Conservation (phyloP, 2,888 invertebrate species). For the Hipparchia semele region DNA sequence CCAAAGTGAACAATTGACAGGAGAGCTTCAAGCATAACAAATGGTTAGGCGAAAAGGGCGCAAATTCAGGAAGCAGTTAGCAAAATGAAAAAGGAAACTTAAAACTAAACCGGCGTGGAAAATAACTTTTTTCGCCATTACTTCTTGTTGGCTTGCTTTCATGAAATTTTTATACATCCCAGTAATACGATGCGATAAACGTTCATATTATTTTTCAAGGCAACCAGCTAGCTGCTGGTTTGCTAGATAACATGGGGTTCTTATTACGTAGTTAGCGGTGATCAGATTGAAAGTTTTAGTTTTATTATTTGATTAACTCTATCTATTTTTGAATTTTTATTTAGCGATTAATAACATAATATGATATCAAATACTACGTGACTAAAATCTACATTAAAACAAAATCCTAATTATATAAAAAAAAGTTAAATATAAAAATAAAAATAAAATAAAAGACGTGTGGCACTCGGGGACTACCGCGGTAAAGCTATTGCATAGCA, state of each 20-base stretch:
- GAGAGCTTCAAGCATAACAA: constrained; percentile 9
- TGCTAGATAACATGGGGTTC: background rate
- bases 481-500: too few species aligned
- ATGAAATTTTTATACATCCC: constrained; percentile 29
- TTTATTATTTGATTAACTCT: too few species aligned
- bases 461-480: too few species aligned
- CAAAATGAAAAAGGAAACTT: constrained; percentile 39
- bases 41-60: constrained; percentile 24
- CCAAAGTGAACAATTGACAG: constrained; percentile 13
- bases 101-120: constrained; percentile 23
- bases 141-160: constrained; percentile 33
- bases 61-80: constrained; percentile 37
- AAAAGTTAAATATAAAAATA: too few species aligned
- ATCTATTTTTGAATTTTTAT: too few species aligned
- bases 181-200: constrained; percentile 24
- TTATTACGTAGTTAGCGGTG: background rate
- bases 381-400: too few species aligned
- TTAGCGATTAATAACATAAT: too few species aligned
- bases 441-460: too few species aligned
- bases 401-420: too few species aligned
- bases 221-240: background rate
- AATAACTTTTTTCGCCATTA: constrained; percentile 30
- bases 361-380: too few species aligned
- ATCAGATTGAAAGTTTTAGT: too few species aligned
- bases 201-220: constrained; percentile 4